Base-by-base conservation (phyloP, 2,888 invertebrate genomes). In the Drosophila meridiana region DNA sequence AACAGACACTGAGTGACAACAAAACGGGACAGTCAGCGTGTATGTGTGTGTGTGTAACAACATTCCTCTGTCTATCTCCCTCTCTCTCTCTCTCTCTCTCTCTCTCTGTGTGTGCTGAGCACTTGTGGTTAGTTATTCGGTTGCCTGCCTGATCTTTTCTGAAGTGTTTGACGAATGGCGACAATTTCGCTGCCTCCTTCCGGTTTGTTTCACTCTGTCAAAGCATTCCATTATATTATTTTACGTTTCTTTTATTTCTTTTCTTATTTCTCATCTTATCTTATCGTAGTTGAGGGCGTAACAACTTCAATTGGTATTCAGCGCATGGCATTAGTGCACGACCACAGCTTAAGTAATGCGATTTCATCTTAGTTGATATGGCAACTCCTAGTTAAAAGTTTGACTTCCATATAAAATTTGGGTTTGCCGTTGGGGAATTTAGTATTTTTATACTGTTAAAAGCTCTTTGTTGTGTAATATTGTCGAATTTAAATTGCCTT, bases 91-190 rank as follows among this genome's bases (percentile, higher is more conserved):
- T 13, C 3, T 26, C 8, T 30, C 14, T 48, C 28, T 38, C 14
- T 20, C 56, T 48, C 56, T 34, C 34, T 26, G 34, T 34, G 2
- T 42, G 43, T 79, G 73, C 43, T 72, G 59, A 73, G 65, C 85
- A 76, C 83, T 85, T 86, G 88, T 69, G 85, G 85, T 87, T 87
- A 84, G 87, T 78, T 87, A 76, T 80, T 82, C 82, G 70, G 66
- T 47, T 65, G 55, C 55, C 47, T 61, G 73, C 43, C 59, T 43
- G 57, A 48, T 62, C 62, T 50, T 56, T 34, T 32, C 71, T 69
- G 70, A 77, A 83, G 80, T 79, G 67, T 73, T 76, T 69, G 72
- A 73, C 67, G 73, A 76, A 76, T 76, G 76, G 52, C 68, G 56
- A 68, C 78, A 63, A 71, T 69, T 63, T 65, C 50, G 34, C 42